A percentile compares a stretch with the other conserved stretches of the same genome.
These are phyloP conservation scores for Xenus cinereus DNA, from an alignment of 2,113 vertebrate genomes.

Conservation along the genomic window DNA sequence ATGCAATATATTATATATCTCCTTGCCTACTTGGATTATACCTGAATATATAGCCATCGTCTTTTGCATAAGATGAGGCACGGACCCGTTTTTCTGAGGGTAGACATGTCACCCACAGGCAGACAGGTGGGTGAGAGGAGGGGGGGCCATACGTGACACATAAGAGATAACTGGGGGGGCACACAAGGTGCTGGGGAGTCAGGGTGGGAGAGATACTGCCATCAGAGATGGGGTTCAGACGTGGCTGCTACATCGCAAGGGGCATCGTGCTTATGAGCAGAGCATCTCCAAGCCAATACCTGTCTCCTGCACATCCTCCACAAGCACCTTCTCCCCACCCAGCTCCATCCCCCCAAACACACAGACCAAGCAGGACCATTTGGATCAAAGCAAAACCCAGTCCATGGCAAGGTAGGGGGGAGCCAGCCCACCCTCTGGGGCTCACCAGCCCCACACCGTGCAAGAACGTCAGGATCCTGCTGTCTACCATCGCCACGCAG, in stretches of 20 bases:
- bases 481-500: background rate
- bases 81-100: background rate
- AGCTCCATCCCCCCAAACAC: background rate
- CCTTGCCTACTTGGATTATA: background rate
- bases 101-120: rapidly evolving
- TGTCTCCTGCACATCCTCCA: rapidly evolving
- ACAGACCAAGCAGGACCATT: background rate
- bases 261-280: background rate
- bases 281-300: background rate
- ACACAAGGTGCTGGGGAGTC: rapidly evolving
- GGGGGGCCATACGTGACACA: rapidly evolving
- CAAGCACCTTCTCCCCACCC: background rate
- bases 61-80: background rate
- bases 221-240: background rate
- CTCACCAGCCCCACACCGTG: background rate
- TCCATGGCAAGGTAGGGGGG: background rate
- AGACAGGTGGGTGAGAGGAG: rapidly evolving
- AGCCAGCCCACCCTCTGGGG: background rate
- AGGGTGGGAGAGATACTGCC: background rate
- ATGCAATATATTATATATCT: background rate
- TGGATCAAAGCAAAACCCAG: background rate
- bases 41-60: background rate
- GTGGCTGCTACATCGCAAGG: rapidly evolving
- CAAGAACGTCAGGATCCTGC: background rate
- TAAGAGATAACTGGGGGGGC: background rate